These are phyloP conservation scores for Paraplagusia blochii DNA, from an alignment of 2,113 vertebrate species.

Conservation along the genomic window DNA sequence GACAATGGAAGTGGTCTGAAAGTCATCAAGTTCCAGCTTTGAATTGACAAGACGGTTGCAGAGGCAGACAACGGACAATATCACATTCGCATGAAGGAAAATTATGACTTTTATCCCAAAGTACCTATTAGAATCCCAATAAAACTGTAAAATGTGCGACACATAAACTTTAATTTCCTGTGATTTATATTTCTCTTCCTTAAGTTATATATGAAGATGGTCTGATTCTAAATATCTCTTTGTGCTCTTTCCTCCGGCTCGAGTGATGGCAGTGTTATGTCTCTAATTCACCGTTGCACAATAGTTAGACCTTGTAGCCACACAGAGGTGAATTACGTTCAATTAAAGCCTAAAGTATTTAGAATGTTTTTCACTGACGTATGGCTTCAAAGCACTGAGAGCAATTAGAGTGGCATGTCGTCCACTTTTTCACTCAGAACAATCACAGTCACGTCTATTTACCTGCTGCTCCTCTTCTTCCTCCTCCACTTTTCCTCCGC, in stretches of 20 bases:
- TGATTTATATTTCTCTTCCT: not conserved
- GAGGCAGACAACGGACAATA: not conserved
- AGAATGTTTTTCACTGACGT: constrained; percentile 36
- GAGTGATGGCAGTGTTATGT: constrained; percentile 4
- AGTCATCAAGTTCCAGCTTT: constrained; percentile 8
- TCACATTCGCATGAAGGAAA: not conserved
- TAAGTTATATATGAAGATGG: not conserved
- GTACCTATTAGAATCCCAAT: not conserved
- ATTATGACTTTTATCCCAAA: not conserved
- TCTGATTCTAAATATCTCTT: not conserved
- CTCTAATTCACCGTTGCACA: constrained; percentile 4
- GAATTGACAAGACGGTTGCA: constrained; percentile 6
- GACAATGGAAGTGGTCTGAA: constrained; percentile 10
- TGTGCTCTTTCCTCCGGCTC: not conserved
- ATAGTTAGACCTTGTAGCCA: constrained; percentile 11
- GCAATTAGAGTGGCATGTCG: constrained; percentile 48
- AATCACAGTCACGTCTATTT: constrained; percentile 43
- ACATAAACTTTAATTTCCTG: not conserved
- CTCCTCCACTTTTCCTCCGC: no score
- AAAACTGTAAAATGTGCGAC: not conserved
- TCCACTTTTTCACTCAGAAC: constrained; percentile 39
- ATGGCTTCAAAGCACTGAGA: constrained; percentile 30
- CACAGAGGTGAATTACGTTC: constrained; percentile 23
- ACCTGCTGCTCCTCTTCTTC: constrained; percentile 15
- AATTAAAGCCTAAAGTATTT: constrained; percentile 13